A percentile compares a stretch with the other conserved stretches of the same genome.
These are phyloP conservation scores for Exaiptasia diaphana DNA, from an alignment of 64 coral and sea anemone species.

Conservation along the genomic window DNA sequence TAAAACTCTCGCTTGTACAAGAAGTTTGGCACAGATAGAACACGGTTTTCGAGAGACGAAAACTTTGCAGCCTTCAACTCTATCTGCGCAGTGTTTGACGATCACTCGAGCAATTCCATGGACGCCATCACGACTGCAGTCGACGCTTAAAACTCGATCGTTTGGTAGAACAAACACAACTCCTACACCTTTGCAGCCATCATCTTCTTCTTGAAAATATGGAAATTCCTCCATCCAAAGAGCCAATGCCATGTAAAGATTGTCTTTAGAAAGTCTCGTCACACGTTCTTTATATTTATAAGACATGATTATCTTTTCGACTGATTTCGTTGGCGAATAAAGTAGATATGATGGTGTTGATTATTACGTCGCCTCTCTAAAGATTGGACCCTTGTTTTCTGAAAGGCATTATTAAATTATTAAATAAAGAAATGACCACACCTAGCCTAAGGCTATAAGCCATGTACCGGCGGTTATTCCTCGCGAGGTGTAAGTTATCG, in stretches of 20 bases:
- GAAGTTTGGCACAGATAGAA: conserved; percentile 59
- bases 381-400: too few relatives aligned
- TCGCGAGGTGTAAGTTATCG: too few relatives aligned
- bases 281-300: too few relatives aligned
- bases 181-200: conserved; percentile 15
- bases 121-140: conserved; percentile 27
- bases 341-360: too few relatives aligned
- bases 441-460: too few relatives aligned
- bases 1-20: conserved; percentile 57
- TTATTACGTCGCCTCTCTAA: too few relatives aligned
- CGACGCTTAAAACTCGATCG: conserved; percentile 22
- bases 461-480: too few relatives aligned
- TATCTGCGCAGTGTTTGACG: not conserved
- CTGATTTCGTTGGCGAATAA: too few relatives aligned
- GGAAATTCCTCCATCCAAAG: conserved; percentile 41
- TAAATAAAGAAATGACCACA: too few relatives aligned
- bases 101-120: conserved; percentile 41
- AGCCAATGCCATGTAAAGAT: conserved; percentile 23
- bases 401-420: too few relatives aligned
- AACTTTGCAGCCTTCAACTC: conserved; percentile 41
- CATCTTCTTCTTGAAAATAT: not conserved
- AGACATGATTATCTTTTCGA: too few relatives aligned
- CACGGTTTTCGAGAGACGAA: conserved; percentile 71
- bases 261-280: too few relatives aligned
- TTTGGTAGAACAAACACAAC: conserved; percentile 52